Conservation (phyloP, 2,888 invertebrate species). For the Cryptophagus acutangulus region DNA sequence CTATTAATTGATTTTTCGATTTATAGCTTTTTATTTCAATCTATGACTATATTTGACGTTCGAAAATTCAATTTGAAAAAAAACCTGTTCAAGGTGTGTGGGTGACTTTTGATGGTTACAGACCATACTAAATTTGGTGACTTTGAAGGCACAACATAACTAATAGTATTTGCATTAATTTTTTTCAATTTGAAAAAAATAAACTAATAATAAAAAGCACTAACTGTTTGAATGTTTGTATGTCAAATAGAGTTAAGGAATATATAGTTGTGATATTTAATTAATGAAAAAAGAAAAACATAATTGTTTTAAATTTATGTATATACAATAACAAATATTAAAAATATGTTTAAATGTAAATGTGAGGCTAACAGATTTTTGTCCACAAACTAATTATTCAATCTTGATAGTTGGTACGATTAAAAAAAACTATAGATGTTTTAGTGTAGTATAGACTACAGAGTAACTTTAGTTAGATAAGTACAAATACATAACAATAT, state of each 20-base stretch:
- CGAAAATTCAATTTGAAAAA: constrained; percentile 18
- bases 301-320: constrained; percentile 36
- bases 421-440: constrained; percentile 42
- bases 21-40: too few relatives aligned
- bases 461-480: constrained; percentile 42
- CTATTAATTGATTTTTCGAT: too few relatives aligned
- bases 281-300: constrained; percentile 20
- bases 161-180: too few relatives aligned
- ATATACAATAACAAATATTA: constrained; percentile 26
- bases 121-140: too few relatives aligned
- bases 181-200: too few relatives aligned
- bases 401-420: constrained; percentile 35
- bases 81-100: constrained; percentile 35
- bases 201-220: too few relatives aligned
- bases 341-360: not conserved
- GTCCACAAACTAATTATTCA: not conserved
- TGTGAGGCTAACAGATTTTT: constrained; percentile 2
- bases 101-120: too few relatives aligned
- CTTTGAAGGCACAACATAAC: too few relatives aligned
- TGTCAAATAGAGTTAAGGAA: constrained; percentile 41
- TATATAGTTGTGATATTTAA: constrained; percentile 43
- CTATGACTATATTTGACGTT: constrained; percentile 40
- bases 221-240: constrained; percentile 34
- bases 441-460: too few relatives aligned
- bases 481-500: constrained; percentile 44